These are phyloP conservation scores for Sylvietta virens DNA, from an alignment of 2,113 vertebrate species.

Conservation along the genomic window DNA sequence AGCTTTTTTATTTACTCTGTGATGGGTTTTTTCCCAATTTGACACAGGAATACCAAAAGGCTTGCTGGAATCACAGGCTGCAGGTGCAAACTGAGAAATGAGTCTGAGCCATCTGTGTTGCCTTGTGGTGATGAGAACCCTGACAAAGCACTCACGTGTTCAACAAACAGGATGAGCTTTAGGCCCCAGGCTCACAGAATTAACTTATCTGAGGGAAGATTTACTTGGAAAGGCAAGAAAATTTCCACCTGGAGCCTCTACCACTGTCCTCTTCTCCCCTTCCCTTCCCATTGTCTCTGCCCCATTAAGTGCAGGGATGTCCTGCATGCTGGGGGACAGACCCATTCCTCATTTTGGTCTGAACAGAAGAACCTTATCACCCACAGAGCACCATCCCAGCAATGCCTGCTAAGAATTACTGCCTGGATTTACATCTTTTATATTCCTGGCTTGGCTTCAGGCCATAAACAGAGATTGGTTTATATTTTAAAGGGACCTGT, in stretches of 20 bases:
- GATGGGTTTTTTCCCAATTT: too few species aligned
- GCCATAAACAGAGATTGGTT: background rate
- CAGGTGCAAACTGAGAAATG: background rate
- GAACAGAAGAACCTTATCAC: background rate
- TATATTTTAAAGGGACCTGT: background rate
- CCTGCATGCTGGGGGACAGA: rapidly evolving
- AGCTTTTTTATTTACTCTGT: too few species aligned
- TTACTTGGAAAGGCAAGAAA: background rate
- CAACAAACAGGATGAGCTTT: background rate
- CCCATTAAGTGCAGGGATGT: too few species aligned
- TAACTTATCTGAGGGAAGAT: background rate
- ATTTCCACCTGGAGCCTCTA: background rate
- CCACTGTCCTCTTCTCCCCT: too few species aligned
- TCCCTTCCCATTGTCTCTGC: background rate
- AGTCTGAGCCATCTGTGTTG: background rate
- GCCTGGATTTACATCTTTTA: background rate
- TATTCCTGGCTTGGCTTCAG: background rate
- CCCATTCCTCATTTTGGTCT: background rate
- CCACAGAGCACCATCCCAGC: background rate
- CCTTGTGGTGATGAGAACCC: background rate
- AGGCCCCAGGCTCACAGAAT: background rate
- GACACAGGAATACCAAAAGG: background rate
- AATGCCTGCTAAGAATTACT: background rate
- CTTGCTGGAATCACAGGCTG: background rate
- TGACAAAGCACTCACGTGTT: rapidly evolving